phyloP scores from a whole-genome alignment of 92 coral and sea anemone genomes.

The Ricordea florida region DNA sequence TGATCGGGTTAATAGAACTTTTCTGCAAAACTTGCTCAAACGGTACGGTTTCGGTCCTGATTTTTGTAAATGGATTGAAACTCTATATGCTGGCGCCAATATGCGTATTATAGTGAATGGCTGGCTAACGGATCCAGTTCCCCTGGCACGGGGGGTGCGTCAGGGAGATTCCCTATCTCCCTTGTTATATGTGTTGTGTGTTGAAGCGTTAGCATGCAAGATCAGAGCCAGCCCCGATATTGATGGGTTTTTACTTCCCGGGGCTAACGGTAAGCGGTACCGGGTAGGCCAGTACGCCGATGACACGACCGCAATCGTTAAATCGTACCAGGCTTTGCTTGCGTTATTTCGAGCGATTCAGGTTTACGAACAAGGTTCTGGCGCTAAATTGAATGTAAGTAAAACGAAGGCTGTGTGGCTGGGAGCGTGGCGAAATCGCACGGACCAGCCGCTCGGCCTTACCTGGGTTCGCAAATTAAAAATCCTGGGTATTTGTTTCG shows the following conservation, averaged over 20 bases:
- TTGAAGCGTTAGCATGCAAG: neutral
- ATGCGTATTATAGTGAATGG: neutral
- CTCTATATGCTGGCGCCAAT: neutral
- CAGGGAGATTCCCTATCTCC: conserved; percentile 21
- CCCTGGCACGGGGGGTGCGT: neutral
- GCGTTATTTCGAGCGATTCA: too few species aligned
- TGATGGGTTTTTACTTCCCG: neutral
- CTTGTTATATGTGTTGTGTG: neutral
- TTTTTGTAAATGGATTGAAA: conserved; percentile 86
- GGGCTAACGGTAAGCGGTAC: neutral
- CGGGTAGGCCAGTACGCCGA: too few species aligned
- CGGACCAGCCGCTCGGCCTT: too few species aligned
- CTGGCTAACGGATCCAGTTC: neutral
- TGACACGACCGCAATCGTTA: too few species aligned
- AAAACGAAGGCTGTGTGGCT: too few species aligned
- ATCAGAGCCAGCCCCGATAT: neutral
- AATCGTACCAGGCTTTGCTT: too few species aligned
- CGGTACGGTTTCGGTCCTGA: conserved; percentile 85
- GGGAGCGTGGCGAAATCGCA: too few species aligned
- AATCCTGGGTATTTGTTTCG: too few species aligned
- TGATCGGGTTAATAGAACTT: too few species aligned
- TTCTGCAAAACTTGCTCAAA: conserved; percentile 67
- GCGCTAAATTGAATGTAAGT: too few species aligned
- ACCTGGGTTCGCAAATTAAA: too few species aligned
- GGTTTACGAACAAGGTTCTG: too few species aligned